Conservation (phyloP, 2,113 vertebrate species). For the Strigops habroptila region DNA sequence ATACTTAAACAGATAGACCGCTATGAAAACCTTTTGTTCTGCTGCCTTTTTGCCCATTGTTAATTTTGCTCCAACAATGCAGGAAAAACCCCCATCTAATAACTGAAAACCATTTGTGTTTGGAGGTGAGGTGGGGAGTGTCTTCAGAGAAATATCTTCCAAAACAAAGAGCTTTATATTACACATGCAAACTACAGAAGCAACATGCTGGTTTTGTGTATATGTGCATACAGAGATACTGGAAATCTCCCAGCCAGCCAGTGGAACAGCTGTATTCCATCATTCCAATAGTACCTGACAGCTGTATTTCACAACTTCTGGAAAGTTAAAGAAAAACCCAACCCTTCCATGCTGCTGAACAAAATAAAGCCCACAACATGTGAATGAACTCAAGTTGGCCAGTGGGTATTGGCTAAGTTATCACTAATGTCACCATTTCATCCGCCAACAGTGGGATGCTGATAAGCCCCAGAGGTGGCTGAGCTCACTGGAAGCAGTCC, state of each 20-base stretch:
- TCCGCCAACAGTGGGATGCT: not conserved
- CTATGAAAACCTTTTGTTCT: constrained; percentile 35
- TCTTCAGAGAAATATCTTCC: not conserved
- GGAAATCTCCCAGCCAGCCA: not conserved
- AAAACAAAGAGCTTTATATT: not conserved
- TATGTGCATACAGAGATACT: not conserved
- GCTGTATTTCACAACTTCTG: not conserved
- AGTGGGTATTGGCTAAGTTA: not conserved
- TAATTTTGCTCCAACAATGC: not conserved
- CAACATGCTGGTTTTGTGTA: not conserved
- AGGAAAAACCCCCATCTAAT: not conserved
- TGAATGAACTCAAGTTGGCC: not conserved
- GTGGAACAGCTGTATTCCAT: not conserved
- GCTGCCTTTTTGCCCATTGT: constrained; percentile 5
- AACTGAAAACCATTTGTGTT: not conserved
- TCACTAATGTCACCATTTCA: not conserved
- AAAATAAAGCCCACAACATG: not conserved
- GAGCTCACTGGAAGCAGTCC: not conserved
- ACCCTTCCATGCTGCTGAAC: not conserved
- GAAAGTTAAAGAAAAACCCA: not conserved
- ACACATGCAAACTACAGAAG: not conserved
- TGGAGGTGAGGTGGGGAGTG: not conserved
- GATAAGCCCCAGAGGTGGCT: not conserved
- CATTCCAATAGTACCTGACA: fast-evolving
- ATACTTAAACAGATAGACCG: constrained; percentile 32